phyloP scores from a whole-genome alignment of 2,797 vertebrate species.

The Halcyon badia region DNA sequence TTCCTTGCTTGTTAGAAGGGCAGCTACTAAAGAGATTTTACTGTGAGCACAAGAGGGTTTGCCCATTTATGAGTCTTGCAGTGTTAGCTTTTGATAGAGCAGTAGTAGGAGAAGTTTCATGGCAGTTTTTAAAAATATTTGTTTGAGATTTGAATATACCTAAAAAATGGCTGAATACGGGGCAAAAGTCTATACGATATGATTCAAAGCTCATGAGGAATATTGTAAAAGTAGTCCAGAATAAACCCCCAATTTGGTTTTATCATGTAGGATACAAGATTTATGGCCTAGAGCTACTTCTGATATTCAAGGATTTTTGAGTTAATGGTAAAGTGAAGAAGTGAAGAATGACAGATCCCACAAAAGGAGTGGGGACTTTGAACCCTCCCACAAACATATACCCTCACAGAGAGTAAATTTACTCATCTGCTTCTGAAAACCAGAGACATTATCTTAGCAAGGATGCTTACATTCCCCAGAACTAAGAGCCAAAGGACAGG shows the following conservation, averaged over 20 bases:
- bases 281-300: not conserved
- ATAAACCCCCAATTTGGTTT: not conserved
- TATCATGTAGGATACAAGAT: fast-evolving
- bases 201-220: not conserved
- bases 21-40: not conserved
- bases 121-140: not conserved
- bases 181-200: not conserved
- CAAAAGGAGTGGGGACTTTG: not conserved
- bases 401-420: not conserved
- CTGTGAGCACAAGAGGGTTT: not conserved
- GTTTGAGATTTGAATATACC: not conserved
- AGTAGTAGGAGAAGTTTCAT: not conserved
- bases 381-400: not conserved
- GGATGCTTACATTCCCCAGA: not conserved
- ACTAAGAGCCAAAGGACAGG: not conserved
- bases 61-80: not conserved
- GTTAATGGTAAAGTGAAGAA: not conserved
- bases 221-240: not conserved
- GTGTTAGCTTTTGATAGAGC: not conserved
- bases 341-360: not conserved
- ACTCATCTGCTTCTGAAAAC: not conserved
- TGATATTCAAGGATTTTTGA: not conserved
- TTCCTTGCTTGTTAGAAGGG: not conserved
- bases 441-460: not conserved
- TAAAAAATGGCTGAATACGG: not conserved